Evolutionary conservation across 2,797 vertebrate species (phyloP), one percentile per base, ranked within the genome.

Genomic region (Artibeus jamaicensis): DNA sequence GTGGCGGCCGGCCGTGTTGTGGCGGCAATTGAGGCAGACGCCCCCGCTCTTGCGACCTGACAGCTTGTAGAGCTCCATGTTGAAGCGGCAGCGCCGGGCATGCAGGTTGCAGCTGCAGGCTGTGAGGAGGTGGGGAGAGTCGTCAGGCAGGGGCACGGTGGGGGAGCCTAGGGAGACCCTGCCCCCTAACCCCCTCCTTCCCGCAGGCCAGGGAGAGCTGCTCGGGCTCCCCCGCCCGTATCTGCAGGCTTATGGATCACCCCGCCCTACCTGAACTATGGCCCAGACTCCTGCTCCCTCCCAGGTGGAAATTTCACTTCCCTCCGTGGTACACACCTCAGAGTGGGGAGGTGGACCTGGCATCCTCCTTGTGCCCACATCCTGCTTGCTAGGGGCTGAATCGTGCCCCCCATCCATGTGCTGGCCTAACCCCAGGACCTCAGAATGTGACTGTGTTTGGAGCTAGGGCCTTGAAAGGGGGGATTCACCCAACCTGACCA

Each of bases 101-200:
- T 99, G 99, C 18, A 99, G 99, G 98, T 99, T 99, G 93, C 99
- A 99, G 98, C 99, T 99, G 86, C 99, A 99, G 96, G 99, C 99
- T 99, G 98, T 0, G 39, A 42, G 82, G 89, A 67, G 85, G 78
- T 37, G 88, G 91, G 81, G 34, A 93, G 65, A 95, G 14, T 0
- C 0, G 3, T 97, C 73, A 96, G 81, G 14, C 0, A 16, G 9
- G 73, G 9, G 29, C 6, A 0, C 0, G 1, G 4, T 14, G 9
- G 19, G 4, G 22, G 19, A 11, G 9, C 22, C 42, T 0, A 4
- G 5, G 24, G 46, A 42, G 32, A 21, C 37, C 4, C 9, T 9
- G 29, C 34, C 37, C n/a, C 32, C 65, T 77, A 32, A 11, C 9
- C 4, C 71, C 71, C 44, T 6, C 16, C 57, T 21, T 44, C 39